Base-by-base conservation (phyloP, 1,140 invertebrate species). In the Nymphalis io region DNA sequence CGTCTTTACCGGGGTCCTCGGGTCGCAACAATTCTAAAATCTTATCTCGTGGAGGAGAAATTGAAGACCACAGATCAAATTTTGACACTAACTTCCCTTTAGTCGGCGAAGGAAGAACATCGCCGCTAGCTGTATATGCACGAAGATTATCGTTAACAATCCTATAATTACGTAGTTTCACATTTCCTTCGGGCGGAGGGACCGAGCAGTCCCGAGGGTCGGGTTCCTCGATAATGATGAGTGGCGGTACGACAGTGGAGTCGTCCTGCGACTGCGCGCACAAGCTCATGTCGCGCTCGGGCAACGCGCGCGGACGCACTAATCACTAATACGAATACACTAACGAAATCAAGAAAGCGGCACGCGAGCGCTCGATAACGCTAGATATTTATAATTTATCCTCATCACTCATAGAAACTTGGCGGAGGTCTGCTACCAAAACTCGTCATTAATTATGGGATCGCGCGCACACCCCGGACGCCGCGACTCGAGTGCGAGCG, bases 1-100 rank as follows among this genome's bases (percentile, higher is more conserved):
- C 80, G 8, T 89, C 87, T 8, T 83, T 80, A 0, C 84, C 89
- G 0, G 86, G 86, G 46, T 90, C 85, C 18, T 85, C 82, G 0
- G 87, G 84, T 16, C 84, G 65, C n/a, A 92, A 79, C 4, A 92
- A 77, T 61, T 89, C 81, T 40, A 92, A 76, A 51, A 92, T 90
- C 68, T 81, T 87, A 10, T 83, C 73, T 58, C 89, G 76, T 0
- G 87, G 81, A 1, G 89, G 84, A 4, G 87, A 88, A 27, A 85
- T 73, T 11, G 80, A 72, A 0, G 85, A 70, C 60, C 79, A 84
- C 42, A 88, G 72, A 39, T 92, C 88, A 46, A 81, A 90, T 66
- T 82, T 88, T 8, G 84, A 75, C 21, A 87, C 80, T 1, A 90
- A 73, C 61, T 89, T 89, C 13, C 80, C 81, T 53, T 88, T 87